phyloP scores from a whole-genome alignment of 2,797 vertebrate species.

The Silurus lanzhouensis region DNA sequence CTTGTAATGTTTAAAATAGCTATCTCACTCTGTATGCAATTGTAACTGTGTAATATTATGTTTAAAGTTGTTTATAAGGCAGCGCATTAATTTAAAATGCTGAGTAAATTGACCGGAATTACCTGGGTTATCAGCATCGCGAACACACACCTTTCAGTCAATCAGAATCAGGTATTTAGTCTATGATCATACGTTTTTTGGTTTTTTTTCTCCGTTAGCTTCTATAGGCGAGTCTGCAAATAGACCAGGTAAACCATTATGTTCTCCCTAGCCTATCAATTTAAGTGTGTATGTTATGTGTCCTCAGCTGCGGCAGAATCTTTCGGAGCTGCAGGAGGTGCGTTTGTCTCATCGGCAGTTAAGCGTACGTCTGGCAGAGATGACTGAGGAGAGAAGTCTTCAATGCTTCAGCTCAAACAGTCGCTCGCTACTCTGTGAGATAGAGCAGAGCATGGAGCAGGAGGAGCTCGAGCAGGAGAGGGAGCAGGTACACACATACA shows the following conservation, averaged over 20 bases:
- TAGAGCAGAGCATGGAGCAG: conserved; percentile 98
- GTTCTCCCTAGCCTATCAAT: background rate
- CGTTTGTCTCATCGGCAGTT: conserved; percentile 88
- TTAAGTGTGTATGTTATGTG: conserved; percentile 5
- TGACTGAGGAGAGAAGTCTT: conserved; percentile 88
- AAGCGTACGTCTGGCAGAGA: conserved; percentile 84
- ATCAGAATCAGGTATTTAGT: too few relatives aligned
- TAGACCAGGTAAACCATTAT: background rate
- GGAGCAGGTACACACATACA: conserved; percentile 82
- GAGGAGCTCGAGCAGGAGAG: conserved; percentile 96
- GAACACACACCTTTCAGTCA: too few relatives aligned
- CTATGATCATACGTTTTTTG: background rate
- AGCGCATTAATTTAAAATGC: too few relatives aligned
- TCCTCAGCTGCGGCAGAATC: conserved; percentile 87
- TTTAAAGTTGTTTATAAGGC: background rate
- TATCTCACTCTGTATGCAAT: too few relatives aligned
- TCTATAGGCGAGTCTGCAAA: background rate
- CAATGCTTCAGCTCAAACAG: conserved; percentile 84
- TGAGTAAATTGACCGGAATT: too few relatives aligned
- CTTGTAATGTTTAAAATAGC: too few relatives aligned
- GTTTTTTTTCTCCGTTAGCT: background rate
- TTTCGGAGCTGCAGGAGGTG: conserved; percentile 91
- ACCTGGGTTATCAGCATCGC: too few relatives aligned
- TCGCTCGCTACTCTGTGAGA: conserved; percentile 91
- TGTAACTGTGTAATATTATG: too few relatives aligned